Evolutionary conservation across 1,140 invertebrate species (phyloP).

Genomic region (Drosophila nigrodunni): DNA sequence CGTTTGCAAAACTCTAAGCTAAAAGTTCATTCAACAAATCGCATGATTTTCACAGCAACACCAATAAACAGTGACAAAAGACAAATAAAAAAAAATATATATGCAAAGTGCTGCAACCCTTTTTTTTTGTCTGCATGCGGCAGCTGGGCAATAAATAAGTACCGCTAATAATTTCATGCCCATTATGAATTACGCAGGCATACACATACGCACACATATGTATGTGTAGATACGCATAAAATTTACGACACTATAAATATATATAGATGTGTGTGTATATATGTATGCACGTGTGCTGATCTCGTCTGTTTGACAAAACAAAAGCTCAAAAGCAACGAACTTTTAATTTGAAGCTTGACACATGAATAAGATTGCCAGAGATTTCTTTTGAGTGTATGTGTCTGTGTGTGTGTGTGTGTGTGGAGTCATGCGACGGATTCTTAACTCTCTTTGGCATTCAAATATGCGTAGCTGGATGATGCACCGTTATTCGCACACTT

Average conservation of each 20-base stretch:
- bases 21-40: conserved; percentile 31
- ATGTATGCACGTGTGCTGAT: conserved; percentile 18
- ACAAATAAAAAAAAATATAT: neutral
- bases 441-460: conserved; percentile 33
- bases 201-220: conserved; percentile 3
- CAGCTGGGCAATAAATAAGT: conserved; percentile 43
- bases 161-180: conserved; percentile 34
- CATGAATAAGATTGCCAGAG: conserved; percentile 13
- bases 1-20: conserved; percentile 10
- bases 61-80: conserved; percentile 13
- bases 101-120: conserved; percentile 40
- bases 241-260: conserved; percentile 1
- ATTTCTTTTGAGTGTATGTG: neutral
- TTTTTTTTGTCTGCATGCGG: conserved; percentile 36
- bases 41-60: conserved; percentile 17
- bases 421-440: conserved; percentile 16
- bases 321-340: conserved; percentile 13
- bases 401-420: conserved; percentile 1
- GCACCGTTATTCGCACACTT: conserved; percentile 31
- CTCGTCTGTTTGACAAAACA: conserved; percentile 30
- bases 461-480: conserved; percentile 37
- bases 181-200: conserved; percentile 44
- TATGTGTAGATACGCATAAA: conserved; percentile 1
- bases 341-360: conserved; percentile 23
- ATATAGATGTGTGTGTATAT: neutral